phyloP scores from a whole-genome alignment of 2,888 invertebrate genomes.

The Epinotia demarniana region DNA sequence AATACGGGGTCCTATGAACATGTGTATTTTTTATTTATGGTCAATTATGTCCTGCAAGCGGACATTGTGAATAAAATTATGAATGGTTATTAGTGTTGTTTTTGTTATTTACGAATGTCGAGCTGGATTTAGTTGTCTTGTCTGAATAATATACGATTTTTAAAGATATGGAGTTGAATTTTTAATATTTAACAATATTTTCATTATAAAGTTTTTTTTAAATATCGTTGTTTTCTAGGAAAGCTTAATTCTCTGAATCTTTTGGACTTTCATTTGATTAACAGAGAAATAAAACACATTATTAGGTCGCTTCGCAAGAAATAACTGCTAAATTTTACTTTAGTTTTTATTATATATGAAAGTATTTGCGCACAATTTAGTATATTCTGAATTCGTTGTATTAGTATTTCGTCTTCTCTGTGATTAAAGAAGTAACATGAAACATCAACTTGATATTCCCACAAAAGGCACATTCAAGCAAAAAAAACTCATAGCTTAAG shows the following conservation, averaged over 20 bases:
- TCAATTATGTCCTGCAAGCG: conserved; percentile 78
- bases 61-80: conserved; percentile 63
- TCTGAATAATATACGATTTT: conserved; percentile 26
- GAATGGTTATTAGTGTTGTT: conserved; percentile 64
- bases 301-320: too few species aligned
- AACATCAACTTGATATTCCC: neutral
- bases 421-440: neutral
- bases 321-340: too few species aligned
- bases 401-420: too few species aligned
- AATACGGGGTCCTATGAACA: conserved; percentile 66
- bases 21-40: conserved; percentile 82
- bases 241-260: too few species aligned
- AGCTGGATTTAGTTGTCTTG: conserved; percentile 70
- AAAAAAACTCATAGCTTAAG: neutral
- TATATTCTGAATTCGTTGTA: too few species aligned
- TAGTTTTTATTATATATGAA: too few species aligned
- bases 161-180: conserved; percentile 45
- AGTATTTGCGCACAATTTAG: too few species aligned
- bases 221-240: too few species aligned
- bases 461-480: neutral
- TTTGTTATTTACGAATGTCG: conserved; percentile 62
- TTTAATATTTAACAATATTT: neutral
- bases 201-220: neutral
- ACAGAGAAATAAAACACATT: too few species aligned
- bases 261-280: too few species aligned